Base-by-base conservation (phyloP, 2,888 invertebrate genomes). In the Melikaiella ostensackeni region DNA sequence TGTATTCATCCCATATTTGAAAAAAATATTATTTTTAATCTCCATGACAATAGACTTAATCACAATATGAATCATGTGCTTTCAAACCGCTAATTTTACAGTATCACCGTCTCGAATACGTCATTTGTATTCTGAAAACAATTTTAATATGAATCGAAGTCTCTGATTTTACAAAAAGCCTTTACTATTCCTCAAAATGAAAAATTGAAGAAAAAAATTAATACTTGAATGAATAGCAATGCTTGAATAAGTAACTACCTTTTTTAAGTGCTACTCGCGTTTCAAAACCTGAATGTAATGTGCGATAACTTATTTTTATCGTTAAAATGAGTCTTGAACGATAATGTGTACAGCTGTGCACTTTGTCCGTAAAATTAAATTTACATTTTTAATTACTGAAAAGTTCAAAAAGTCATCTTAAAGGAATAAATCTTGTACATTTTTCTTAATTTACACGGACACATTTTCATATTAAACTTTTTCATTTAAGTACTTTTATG, bases 281-380 rank as follows among this genome's bases (percentile, higher is more conserved):
- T 55, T 9, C 4, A 21, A 55, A 55, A 55, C 55, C 55, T 8
- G 21, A 55, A 21, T n/a, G 33, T 33, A n/a, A 55, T 21, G 21
- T 9, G 24, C 62, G n/a, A 63, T 63, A 35, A n/a, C n/a, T 63
- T 62, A 62, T 62, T 38, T 63, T 63, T 63, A 21, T 63, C 11
- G 4, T 21, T 4, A 38, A 13, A 11, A 13, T 63, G n/a, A 11
- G 33, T 38, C n/a, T 63, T 21, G 9, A 63, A 21, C n/a, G 63
- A 63, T 63, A 35, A 35, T 35, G 11, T 9, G n/a, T 30, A 62
- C 6, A 62, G 19, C 19, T 16, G 0, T 13, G 1, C 13, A 38
- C 16, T 33, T n/a, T 33, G n/a, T 38, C n/a, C 19, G 8, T 27
- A 16, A 59, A 59, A 27, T 24, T 59, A 13, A 27, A 27, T 16